Conservation (phyloP, 2,888 invertebrate genomes). For the Sisyra terminalis region DNA sequence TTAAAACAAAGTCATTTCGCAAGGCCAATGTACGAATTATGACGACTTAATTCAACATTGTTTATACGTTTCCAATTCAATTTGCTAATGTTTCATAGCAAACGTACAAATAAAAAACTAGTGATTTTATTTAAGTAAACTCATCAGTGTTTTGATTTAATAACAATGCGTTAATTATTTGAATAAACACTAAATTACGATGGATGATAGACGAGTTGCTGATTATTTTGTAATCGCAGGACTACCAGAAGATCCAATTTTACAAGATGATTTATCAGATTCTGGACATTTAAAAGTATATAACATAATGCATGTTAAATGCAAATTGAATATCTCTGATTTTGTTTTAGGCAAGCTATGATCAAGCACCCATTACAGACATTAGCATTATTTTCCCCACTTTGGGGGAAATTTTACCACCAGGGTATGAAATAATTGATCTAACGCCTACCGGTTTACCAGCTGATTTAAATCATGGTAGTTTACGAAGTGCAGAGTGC, state of each 20-base stretch:
- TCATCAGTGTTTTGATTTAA: background rate
- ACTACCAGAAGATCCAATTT: conserved; percentile 63
- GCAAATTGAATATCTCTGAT: no score
- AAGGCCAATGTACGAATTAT: no score
- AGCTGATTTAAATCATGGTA: conserved; percentile 96
- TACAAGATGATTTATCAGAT: conserved; percentile 61
- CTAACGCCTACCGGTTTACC: conserved; percentile 72
- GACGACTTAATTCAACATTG: no score
- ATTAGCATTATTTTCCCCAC: conserved; percentile 83
- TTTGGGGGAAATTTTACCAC: conserved; percentile 70
- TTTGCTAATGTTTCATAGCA: no score
- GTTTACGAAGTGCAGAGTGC: conserved; percentile 82
- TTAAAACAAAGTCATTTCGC: no score
- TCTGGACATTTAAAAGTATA: conserved; percentile 67
- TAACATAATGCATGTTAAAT: conserved; percentile 8
- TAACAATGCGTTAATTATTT: conserved; percentile 5
- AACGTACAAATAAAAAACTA: no score
- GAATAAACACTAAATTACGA: conserved; percentile 22
- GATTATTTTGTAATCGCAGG: conserved; percentile 99
- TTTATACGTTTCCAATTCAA: no score
- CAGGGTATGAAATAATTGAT: conserved; percentile 54
- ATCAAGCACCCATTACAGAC: conserved; percentile 90
- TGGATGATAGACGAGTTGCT: conserved; percentile 80
- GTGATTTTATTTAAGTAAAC: no score
- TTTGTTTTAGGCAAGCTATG: conserved; percentile 24